Evolutionary conservation across 2,113 vertebrate genomes (phyloP), one percentile per base, ranked within the genome.

Genomic region (Leucopsar rothschildi): DNA sequence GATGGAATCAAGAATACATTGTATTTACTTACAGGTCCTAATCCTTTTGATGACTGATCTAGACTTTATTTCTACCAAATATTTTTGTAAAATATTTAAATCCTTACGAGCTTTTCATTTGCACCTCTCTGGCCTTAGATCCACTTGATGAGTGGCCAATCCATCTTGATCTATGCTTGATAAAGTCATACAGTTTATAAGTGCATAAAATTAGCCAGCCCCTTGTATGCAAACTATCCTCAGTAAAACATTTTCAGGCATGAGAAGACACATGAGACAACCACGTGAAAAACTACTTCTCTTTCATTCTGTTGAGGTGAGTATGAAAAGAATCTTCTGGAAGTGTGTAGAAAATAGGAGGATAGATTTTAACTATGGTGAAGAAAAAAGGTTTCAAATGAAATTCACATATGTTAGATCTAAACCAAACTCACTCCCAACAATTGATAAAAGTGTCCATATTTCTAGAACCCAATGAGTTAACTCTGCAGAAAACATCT

Each of bases 31-130:
- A 29, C 7, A 29, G 29, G 5, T 57, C 50, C 82, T 72, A 72
- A 80, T 61, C 33, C 25, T 60, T 76, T 29, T 75, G 24, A 71
- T 24, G 39, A 59, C 35, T 52, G 28, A 45, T 73, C 15, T 31
- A 8, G 11, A 4, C 6, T 85, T 82, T 44, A 53, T 16, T 80
- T 64, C 66, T 86, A 29, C 13, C 12, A 44, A 40, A 83, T 40
- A 52, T 56, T 76, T 94, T 37, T 44, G 50, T n/a, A 69, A 44
- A 82, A 75, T 29, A 84, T 55, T 75, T 25, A 71, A 94, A 71
- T 63, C 3, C 9, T 52, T 52, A 56, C 44, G 14, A 71, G 12
- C 12, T 80, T 79, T 82, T 7, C 14, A 57, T 82, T 75, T 76
- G 6, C 49, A 69, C 5, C 1, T 88, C 19, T 69, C 29, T 61